Conservation (phyloP, 2,888 invertebrate species). For the Caenorhabditis afra region DNA sequence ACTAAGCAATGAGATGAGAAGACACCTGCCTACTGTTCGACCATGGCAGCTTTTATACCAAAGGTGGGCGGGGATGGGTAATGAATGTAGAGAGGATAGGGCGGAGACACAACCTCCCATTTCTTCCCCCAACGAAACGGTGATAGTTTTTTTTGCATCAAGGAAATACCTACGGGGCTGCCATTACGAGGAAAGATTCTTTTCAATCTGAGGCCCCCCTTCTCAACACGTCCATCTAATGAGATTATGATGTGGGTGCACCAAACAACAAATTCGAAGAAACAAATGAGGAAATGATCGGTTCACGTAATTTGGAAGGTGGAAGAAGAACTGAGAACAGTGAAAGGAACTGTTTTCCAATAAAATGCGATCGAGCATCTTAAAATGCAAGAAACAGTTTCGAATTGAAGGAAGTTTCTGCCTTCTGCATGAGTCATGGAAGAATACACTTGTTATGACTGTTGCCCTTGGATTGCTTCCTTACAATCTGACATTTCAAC, state of each 20-base stretch:
- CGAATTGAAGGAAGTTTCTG: not conserved
- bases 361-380: too few relatives aligned
- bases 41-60: constrained; percentile 45
- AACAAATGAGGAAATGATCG: not conserved
- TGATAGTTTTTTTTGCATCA: constrained; percentile 49
- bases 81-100: constrained; percentile 42
- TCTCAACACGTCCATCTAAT: constrained; percentile 41
- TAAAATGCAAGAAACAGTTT: too few relatives aligned
- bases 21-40: constrained; percentile 17
- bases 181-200: constrained; percentile 22
- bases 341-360: too few relatives aligned
- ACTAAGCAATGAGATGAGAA: constrained; percentile 11
- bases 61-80: constrained; percentile 51
- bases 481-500: not conserved
- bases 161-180: constrained; percentile 35
- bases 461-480: not conserved
- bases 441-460: not conserved
- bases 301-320: too few relatives aligned
- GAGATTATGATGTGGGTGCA: constrained; percentile 42
- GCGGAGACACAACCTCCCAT: constrained; percentile 32
- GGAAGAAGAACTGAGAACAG: too few relatives aligned
- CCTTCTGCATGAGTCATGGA: not conserved
- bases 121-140: constrained; percentile 18
- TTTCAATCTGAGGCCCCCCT: constrained; percentile 7
- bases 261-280: constrained; percentile 26